Evolutionary conservation across 2,113 vertebrate species (phyloP).

Genomic region (Notechis scutatus): DNA sequence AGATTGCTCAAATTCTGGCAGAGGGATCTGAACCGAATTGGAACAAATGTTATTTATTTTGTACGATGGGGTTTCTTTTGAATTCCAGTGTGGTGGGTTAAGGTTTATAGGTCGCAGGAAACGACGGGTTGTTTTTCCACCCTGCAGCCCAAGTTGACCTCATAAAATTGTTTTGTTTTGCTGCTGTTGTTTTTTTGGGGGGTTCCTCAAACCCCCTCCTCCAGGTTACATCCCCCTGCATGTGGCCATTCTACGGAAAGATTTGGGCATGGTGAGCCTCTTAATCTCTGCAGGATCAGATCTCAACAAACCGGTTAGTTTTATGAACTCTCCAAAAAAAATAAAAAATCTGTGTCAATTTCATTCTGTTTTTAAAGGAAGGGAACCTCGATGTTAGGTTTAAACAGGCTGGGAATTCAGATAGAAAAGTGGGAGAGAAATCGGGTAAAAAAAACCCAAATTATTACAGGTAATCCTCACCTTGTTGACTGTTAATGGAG

Average conservation of each 20-base stretch:
- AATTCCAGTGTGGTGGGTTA: not conserved
- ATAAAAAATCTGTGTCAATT: not conserved
- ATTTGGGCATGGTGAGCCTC: constrained; percentile 65
- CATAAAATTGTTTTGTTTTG: not conserved
- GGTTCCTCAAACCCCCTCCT: not conserved
- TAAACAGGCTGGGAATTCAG: not conserved
- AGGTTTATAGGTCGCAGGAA: not conserved
- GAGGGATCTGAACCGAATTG: not conserved
- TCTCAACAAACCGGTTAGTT: constrained; percentile 70
- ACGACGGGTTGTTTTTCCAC: not conserved
- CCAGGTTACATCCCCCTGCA: constrained; percentile 72
- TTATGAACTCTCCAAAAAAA: not conserved
- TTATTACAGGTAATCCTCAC: too few relatives aligned
- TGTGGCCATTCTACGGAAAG: constrained; percentile 67
- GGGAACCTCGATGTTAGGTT: rapidly evolving
- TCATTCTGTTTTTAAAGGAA: not conserved
- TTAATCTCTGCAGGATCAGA: constrained; percentile 68
- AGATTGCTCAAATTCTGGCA: not conserved
- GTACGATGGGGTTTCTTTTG: not conserved
- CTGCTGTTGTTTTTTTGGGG: not conserved
- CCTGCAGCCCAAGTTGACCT: not conserved
- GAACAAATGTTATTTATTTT: not conserved
- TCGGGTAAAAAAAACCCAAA: not conserved
- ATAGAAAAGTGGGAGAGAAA: not conserved
- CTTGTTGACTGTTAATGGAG: too few relatives aligned